Base-by-base conservation (phyloP, 2,888 invertebrate species). In the Allolobophora icterica region DNA sequence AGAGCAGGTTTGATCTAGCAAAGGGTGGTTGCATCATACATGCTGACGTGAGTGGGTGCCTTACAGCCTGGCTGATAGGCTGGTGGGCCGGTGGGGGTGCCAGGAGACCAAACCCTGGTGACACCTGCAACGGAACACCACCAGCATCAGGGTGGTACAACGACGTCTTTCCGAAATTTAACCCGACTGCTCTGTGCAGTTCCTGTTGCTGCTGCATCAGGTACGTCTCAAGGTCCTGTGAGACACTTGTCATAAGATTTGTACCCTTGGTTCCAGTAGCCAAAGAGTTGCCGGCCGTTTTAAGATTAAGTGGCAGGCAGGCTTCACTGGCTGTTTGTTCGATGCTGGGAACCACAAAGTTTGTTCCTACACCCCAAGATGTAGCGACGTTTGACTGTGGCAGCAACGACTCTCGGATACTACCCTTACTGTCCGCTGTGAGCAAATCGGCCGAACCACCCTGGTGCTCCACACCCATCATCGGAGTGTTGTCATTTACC, bases 1-100 rank as follows among this genome's bases (percentile, higher is more conserved):
- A 24, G 21, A 87, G 87, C 87, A 38, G 33, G 38, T 87, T 87
- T 35, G 87, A 87, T 87, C 87, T 87, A 87, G 87, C 38, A 38
- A 35, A 35, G 21, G 38, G 87, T 35, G 87, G 21, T 6, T 35
- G 87, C 87, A 87, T 87, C 87, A 87, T 15, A 24, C 87, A 87
- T 0, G 35, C 21, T 35, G 87, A 24, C 24, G 38, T 33, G 34
- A 87, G 34, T 8, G 87, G 87, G 4, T 34, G 87, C 21, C 35
- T 38, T 19, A 87, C 24, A 87, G 24, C 87, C 19, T 87, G 87
- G n/a, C 87, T 35, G 34, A 38, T 38, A 13, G 87, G 87, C 87
- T 87, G 87, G 38, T 87, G 87, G 35, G 87, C 87, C 8, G 87
- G 87, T 87, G 87, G 87, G 19, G 87, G 87, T 8, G 21, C 38